Evolutionary conservation across 2,888 invertebrate genomes (phyloP).

Genomic region (Drosophila putrida): DNA sequence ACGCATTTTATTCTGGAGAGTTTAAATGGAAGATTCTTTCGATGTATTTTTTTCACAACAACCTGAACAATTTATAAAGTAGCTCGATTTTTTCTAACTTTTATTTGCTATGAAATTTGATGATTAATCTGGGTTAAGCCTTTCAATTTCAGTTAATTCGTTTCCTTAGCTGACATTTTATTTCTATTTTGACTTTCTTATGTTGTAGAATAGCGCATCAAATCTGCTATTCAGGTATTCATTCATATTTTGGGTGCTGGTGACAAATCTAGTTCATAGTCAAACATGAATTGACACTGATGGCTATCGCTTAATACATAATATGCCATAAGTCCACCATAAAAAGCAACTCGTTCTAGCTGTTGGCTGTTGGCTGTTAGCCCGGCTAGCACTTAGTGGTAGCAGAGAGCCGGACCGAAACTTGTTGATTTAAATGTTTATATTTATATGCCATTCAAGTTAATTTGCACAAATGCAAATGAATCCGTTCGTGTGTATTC

Average conservation of each 20-base stretch:
- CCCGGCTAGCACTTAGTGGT: slow-evolving; percentile 36
- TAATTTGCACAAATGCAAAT: slow-evolving; percentile 75
- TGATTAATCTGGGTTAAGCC: not conserved
- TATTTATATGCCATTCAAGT: slow-evolving; percentile 65
- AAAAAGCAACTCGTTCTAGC: slow-evolving; percentile 47
- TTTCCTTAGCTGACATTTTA: slow-evolving; percentile 9
- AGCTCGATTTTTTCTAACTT: no score
- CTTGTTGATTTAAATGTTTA: slow-evolving; percentile 72
- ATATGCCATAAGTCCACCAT: slow-evolving; percentile 40
- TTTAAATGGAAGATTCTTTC: not conserved
- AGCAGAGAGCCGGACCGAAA: slow-evolving; percentile 24
- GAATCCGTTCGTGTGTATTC: slow-evolving; percentile 16
- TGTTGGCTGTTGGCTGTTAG: slow-evolving; percentile 6
- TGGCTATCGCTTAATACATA: slow-evolving; percentile 43
- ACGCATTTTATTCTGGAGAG: no score
- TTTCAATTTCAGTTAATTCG: slow-evolving; percentile 1
- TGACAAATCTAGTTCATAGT: slow-evolving; percentile 64
- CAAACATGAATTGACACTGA: slow-evolving; percentile 49
- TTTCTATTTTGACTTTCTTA: slow-evolving; percentile 1
- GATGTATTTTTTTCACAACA: not conserved
- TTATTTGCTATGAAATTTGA: no score
- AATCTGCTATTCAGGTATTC: slow-evolving; percentile 32
- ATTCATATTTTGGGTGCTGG: slow-evolving; percentile 47
- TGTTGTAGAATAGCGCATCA: not conserved
- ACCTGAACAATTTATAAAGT: slow-evolving; percentile 1